Conservation (phyloP, 2,113 vertebrate species). For the Stercorarius parasiticus region DNA sequence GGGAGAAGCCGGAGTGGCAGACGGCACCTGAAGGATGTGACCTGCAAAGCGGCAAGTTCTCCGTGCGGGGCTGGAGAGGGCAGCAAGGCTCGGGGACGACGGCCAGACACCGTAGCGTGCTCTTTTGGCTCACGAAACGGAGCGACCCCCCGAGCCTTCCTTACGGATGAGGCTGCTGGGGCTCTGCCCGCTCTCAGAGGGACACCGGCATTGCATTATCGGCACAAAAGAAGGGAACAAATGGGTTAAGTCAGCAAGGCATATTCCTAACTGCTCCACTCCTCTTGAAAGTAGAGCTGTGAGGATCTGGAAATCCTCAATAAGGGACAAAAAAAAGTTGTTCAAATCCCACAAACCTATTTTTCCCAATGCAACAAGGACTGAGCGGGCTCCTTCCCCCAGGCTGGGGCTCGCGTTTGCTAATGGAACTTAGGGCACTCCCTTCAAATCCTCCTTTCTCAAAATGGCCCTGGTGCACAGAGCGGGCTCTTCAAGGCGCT, state of each 20-base stretch:
- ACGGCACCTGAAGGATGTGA: rapidly evolving
- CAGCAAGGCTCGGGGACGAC: not conserved
- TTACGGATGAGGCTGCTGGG: not conserved
- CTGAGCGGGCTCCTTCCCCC: not conserved
- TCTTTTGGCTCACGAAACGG: not conserved
- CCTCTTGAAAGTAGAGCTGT: not conserved
- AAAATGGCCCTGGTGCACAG: not conserved
- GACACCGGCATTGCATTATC: not conserved
- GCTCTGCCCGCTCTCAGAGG: not conserved
- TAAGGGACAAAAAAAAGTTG: not conserved
- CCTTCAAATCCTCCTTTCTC: not conserved
- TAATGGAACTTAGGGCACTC: rapidly evolving
- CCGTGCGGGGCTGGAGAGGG: not conserved
- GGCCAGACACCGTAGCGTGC: rapidly evolving
- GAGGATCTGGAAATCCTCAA: not conserved
- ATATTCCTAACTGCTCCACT: not conserved
- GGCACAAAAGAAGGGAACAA: not conserved
- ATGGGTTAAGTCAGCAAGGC: not conserved
- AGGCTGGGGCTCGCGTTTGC: not conserved
- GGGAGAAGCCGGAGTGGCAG: not conserved
- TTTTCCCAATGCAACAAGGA: not conserved
- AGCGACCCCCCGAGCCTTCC: not conserved
- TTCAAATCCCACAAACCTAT: not conserved
- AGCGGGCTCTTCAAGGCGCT: not conserved
- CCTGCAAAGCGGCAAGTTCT: not conserved